Conservation (phyloP, 2,113 vertebrate genomes). For the Platysternon megacephalum region DNA sequence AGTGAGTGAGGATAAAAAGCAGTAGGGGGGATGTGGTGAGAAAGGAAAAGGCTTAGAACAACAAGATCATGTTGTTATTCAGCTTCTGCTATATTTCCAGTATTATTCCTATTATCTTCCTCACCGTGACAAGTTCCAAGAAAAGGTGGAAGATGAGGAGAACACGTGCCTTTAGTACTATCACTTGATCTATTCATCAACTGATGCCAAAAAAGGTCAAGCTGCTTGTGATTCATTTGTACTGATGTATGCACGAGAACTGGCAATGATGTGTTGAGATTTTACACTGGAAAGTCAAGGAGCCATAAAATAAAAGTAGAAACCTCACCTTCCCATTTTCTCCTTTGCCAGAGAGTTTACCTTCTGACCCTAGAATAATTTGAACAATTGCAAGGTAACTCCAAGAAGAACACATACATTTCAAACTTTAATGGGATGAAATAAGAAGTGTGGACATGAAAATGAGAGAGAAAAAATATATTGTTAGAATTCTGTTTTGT, state of each 20-base stretch:
- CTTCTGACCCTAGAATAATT: conserved; percentile 12
- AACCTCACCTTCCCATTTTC: background rate
- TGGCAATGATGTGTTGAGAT: background rate
- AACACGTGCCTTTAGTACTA: background rate
- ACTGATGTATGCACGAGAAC: background rate
- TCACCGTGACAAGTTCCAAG: background rate
- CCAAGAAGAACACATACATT: background rate
- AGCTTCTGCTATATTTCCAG: background rate
- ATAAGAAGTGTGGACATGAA: background rate
- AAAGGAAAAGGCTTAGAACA: background rate
- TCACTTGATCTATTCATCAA: background rate
- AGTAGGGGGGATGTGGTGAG: background rate
- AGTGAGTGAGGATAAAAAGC: background rate
- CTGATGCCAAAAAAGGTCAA: background rate
- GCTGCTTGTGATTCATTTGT: background rate
- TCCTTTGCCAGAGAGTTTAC: background rate
- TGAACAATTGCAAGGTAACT: background rate
- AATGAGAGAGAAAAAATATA: background rate
- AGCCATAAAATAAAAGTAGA: background rate
- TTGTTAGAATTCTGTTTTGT: background rate
- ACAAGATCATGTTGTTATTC: background rate
- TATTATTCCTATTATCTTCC: background rate
- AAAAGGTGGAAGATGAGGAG: background rate
- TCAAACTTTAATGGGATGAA: background rate
- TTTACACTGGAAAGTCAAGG: background rate